phyloP scores from a whole-genome alignment of 2,888 invertebrate genomes.

The Andrena dorsata region DNA sequence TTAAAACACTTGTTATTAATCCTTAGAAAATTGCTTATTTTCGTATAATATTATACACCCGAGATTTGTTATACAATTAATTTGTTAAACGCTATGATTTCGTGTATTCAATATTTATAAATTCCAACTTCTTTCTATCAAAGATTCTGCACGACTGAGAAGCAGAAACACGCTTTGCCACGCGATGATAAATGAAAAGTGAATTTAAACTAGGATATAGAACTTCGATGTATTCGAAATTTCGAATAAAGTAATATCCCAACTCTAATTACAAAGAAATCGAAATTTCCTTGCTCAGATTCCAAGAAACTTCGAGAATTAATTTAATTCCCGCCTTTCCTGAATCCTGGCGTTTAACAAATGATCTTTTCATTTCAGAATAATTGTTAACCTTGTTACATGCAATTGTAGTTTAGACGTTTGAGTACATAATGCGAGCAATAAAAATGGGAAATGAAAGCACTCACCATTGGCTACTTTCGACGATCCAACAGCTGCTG shows the following conservation, averaged over 20 bases:
- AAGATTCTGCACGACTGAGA: too few species aligned
- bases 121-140: not conserved
- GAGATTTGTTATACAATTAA: not conserved
- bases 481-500: not conserved
- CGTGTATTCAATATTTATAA: not conserved
- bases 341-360: not conserved
- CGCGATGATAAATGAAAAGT: too few species aligned
- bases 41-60: not conserved
- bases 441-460: not conserved
- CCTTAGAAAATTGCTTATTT: not conserved
- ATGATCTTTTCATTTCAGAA: not conserved
- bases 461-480: conserved; percentile 14
- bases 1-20: not conserved
- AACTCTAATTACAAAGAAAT: too few species aligned
- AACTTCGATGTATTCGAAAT: too few species aligned
- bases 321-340: not conserved
- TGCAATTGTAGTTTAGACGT: not conserved
- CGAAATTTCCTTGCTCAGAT: too few species aligned
- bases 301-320: not conserved
- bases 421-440: not conserved
- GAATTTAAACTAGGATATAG: too few species aligned
- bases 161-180: too few species aligned
- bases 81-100: not conserved
- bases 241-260: too few species aligned
- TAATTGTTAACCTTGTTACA: not conserved